A percentile compares a stretch with the other conserved stretches of the same genome.
Evolutionary conservation across 2,888 invertebrate species (phyloP).

Genomic region (Plebejus melissa): DNA sequence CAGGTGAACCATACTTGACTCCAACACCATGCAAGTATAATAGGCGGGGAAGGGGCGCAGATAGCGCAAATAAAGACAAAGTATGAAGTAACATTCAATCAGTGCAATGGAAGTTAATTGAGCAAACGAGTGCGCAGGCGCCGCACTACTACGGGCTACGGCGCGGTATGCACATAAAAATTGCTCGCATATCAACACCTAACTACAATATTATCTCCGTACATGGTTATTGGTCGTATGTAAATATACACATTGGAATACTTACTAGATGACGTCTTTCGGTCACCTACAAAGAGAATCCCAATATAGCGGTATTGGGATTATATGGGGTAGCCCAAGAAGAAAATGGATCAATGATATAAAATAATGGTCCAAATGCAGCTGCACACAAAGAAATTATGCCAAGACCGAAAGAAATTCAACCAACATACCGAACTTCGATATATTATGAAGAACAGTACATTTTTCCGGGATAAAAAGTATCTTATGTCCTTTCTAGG

Average conservation of each 20-base stretch:
- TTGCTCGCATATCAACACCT: not conserved
- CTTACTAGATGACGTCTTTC: not conserved
- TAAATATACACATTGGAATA: constrained; percentile 12
- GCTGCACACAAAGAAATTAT: too few species aligned
- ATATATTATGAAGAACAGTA: too few species aligned
- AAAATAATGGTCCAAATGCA: too few species aligned
- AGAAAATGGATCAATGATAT: too few species aligned
- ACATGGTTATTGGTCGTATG: constrained; percentile 3
- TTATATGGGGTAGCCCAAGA: too few species aligned
- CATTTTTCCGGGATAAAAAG: too few species aligned
- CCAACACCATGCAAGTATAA: constrained; percentile 6
- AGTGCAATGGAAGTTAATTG: constrained; percentile 47
- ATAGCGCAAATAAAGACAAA: constrained; percentile 39
- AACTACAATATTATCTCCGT: constrained; percentile 14
- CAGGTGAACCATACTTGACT: constrained; percentile 27
- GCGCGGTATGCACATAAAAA: constrained; percentile 27
- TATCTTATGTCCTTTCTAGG: too few species aligned
- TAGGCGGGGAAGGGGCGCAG: constrained; percentile 28
- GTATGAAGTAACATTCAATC: constrained; percentile 45
- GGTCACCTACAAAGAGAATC: too few species aligned
- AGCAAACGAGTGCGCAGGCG: constrained; percentile 39
- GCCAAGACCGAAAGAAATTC: too few species aligned
- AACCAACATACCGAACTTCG: too few species aligned
- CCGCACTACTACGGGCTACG: constrained; percentile 30
- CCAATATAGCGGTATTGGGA: too few species aligned